phyloP scores from a whole-genome alignment of 2,113 vertebrate genomes.

The Columba livia region DNA sequence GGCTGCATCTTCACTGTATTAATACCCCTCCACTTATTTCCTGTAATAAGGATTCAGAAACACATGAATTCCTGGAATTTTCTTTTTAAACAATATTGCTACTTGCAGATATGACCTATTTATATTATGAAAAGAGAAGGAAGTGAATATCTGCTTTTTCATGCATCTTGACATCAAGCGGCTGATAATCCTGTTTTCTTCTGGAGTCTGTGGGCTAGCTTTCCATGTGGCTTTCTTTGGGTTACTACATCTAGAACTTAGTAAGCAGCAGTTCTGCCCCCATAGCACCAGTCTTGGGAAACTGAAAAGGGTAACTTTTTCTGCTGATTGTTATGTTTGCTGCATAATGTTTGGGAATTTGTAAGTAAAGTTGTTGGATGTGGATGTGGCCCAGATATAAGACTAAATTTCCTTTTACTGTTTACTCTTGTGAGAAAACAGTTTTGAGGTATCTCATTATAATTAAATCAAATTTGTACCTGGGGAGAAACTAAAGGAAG shows the following conservation, averaged over 20 bases:
- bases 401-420: slow-evolving; percentile 15
- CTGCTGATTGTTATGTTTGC: not conserved
- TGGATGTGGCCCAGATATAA: not conserved
- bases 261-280: not conserved
- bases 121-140: not conserved
- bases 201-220: not conserved
- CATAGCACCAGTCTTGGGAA: not conserved
- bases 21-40: not conserved
- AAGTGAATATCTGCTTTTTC: not conserved
- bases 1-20: slow-evolving; percentile 1
- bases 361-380: not conserved
- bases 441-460: slow-evolving; percentile 44
- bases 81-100: not conserved
- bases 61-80: not conserved
- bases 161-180: not conserved
- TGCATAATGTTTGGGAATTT: not conserved
- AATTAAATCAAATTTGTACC: slow-evolving; percentile 52
- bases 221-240: not conserved
- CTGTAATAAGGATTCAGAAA: not conserved
- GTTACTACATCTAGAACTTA: not conserved
- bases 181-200: not conserved
- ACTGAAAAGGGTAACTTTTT: not conserved
- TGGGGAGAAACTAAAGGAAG: slow-evolving; percentile 46
- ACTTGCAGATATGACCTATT: not conserved
- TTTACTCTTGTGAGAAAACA: slow-evolving; percentile 37